Base-by-base conservation (phyloP, 2,888 invertebrate species). In the Dolomedes plantarius region DNA sequence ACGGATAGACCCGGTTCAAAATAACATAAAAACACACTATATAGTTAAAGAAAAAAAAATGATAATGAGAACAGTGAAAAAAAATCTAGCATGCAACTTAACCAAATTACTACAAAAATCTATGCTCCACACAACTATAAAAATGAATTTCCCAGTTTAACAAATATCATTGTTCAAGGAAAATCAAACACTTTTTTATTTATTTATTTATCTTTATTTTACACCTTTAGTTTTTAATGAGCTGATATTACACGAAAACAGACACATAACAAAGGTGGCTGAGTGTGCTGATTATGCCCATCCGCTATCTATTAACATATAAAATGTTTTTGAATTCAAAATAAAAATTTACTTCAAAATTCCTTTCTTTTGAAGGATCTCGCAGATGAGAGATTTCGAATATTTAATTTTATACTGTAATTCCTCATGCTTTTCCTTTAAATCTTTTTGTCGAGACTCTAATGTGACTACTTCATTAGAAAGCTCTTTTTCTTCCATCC, bases 231-330 rank as follows among this genome's bases (percentile, higher is more conserved):
- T n/a, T n/a, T 76, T 82, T 67, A 77, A 68, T 73, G 72, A 77
- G 36, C 64, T 68, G 69, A 81, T 41, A 13, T 19, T 69, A 41
- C 9, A 72, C 41, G 46, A 46, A 82, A 7, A 68, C 67, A 31
- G 65, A 80, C 68, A 67, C 23, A 71, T 64, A 76, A 82, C 62
- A 76, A 76, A 85, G 73, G 77, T 77, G 83, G 83, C 56, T 67
- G 56, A 65, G 76, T 50, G 56, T 39, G 36, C 74, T 62, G 11
- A 32, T 56, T 77, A 73, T 85, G 73, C 76, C 77, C 77, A 85
- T 41, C 56, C 56, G 73, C 83, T 73, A 77, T 62, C 83, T 73
- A 39, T 29, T 29, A 73, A 71, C 32, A 75, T 16, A 56, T 36
- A 81, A 65, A 41, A 23, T 41, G 73, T n/a, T n/a, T n/a, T n/a